These are phyloP conservation scores for Pelosia muscerda DNA, from an alignment of 2,888 invertebrate genomes.

Conservation along the genomic window DNA sequence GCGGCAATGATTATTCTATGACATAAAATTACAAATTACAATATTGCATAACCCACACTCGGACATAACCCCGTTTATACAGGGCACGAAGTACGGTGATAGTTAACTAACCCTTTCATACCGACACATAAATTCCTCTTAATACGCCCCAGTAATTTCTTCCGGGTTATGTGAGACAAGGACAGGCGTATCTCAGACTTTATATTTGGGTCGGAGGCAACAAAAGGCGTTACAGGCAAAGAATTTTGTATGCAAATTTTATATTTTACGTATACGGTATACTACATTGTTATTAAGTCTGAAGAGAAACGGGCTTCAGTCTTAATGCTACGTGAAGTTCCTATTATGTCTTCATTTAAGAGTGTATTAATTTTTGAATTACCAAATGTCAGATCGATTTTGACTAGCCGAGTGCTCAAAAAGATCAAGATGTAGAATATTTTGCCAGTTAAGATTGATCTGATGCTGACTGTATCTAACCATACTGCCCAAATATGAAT, in stretches of 20 bases:
- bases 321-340: neutral
- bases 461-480: no score
- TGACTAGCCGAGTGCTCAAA: no score
- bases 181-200: constrained; percentile 18
- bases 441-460: no score
- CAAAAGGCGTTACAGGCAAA: constrained; percentile 13
- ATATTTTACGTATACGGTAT: neutral
- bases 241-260: constrained; percentile 18
- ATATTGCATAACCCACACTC: neutral
- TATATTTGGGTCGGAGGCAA: constrained; percentile 19
- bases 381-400: no score
- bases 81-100: neutral
- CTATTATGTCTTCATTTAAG: neutral
- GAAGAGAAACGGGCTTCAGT: neutral
- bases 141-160: constrained; percentile 6
- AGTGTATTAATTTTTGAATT: neutral
- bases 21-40: neutral
- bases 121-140: constrained; percentile 2
- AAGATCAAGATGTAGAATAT: no score
- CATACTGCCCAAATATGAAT: no score
- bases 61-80: neutral
- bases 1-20: neutral
- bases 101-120: constrained; percentile 5
- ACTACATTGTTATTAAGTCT: constrained; percentile 6
- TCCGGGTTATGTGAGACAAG: constrained; percentile 1